These are phyloP conservation scores for Drosophila anomalata DNA, from an alignment of 2,888 invertebrate genomes.

Conservation along the genomic window DNA sequence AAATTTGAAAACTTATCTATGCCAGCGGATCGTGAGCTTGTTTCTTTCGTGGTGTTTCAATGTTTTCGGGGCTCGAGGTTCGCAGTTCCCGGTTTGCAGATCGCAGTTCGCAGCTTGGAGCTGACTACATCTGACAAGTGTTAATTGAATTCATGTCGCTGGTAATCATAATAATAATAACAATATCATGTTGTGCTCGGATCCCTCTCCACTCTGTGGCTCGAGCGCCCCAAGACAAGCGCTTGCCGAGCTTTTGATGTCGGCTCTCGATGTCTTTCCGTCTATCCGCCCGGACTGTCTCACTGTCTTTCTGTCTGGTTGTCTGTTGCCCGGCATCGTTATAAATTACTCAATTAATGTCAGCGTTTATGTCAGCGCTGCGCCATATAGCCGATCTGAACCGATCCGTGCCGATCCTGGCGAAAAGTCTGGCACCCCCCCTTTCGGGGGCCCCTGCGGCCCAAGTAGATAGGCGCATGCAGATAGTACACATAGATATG, in stretches of 20 bases:
- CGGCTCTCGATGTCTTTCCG: conserved; percentile 56
- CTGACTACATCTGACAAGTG: conserved; percentile 81
- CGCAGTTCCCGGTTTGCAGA: conserved; percentile 27
- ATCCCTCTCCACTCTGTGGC: conserved; percentile 36
- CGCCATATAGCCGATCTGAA: conserved; percentile 58
- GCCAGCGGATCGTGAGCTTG: conserved; percentile 70
- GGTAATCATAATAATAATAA: conserved; percentile 83
- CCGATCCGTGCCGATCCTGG: conserved; percentile 40
- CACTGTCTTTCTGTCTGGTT: conserved; percentile 38
- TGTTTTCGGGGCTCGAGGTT: conserved; percentile 24
- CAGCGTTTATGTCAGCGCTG: conserved; percentile 79
- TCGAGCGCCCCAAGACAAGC: conserved; percentile 70
- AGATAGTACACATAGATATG: conserved; percentile 76
- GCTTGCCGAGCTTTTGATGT: conserved; percentile 75
- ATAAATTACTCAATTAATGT: conserved; percentile 83
- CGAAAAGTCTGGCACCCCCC: conserved; percentile 3
- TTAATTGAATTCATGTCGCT: conserved; percentile 83
- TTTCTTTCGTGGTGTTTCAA: conserved; percentile 30
- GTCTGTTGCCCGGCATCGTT: conserved; percentile 70
- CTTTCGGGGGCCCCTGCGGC: conserved; percentile 7
- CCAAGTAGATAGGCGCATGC: conserved; percentile 70
- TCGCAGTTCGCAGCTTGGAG: conserved; percentile 37
- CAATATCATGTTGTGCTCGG: conserved; percentile 75
- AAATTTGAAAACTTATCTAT: conserved; percentile 70
- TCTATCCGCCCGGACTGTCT: conserved; percentile 39